Conservation (phyloP, 2,888 invertebrate genomes). For the Agonopterix subpropinquella region DNA sequence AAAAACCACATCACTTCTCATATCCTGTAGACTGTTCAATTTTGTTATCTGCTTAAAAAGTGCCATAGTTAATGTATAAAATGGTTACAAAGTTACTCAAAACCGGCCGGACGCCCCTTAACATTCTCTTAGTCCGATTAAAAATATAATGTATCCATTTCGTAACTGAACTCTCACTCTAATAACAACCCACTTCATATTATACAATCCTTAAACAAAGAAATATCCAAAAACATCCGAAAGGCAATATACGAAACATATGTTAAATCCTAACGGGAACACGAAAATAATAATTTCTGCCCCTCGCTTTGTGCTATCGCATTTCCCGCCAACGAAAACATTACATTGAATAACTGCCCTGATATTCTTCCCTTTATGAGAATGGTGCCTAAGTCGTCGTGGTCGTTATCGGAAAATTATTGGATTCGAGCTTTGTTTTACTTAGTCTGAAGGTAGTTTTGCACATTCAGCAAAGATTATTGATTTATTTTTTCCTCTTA, state of each 20-base stretch:
- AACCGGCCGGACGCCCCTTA: no score
- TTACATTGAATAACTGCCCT: conserved; percentile 28
- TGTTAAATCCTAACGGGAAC: conserved; percentile 7
- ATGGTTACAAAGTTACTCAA: no score
- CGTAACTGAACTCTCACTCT: no score
- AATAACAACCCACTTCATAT: no score
- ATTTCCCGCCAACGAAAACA: conserved; percentile 18
- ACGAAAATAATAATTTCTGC: conserved; percentile 9
- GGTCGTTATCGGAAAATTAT: conserved; percentile 40
- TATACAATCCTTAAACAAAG: no score
- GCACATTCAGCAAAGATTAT: conserved; percentile 3
- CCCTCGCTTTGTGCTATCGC: conserved; percentile 15
- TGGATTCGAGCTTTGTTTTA: conserved; percentile 32
- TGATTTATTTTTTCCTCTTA: no score
- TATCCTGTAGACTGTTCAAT: no score
- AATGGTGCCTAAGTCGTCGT: conserved; percentile 23
- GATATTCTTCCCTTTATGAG: conserved; percentile 22
- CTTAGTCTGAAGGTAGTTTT: conserved; percentile 17
- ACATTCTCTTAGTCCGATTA: no score
- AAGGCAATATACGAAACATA: conserved; percentile 10
- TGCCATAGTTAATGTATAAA: no score
- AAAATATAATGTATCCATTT: no score
- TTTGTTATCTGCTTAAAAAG: no score
- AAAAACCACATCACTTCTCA: no score
- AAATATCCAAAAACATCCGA: conserved; percentile 4